Base-by-base conservation (phyloP, 2,888 invertebrate species). In the Melipona beecheii region DNA sequence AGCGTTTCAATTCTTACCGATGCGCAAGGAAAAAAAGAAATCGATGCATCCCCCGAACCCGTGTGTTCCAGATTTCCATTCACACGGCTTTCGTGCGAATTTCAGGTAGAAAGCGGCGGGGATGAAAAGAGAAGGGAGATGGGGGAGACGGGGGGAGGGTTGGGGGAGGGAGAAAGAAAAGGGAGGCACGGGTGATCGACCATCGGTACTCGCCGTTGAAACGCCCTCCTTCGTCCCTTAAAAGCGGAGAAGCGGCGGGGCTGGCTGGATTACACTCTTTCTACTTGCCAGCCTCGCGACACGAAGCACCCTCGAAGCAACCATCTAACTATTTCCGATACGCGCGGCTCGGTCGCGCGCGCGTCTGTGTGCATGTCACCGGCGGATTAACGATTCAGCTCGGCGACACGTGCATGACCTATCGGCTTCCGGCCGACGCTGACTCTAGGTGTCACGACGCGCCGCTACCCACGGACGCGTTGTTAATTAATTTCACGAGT, bases 361-460 rank as follows among this genome's bases (percentile, higher is more conserved):
- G 31, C 2, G 31, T 31, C 31, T 31, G 31, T 31, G 31, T 31
- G 31, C 31, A 31, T 84, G 84, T 84, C 84, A 31, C 31, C 54
- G 52, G 68, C 64, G 54, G 74, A 85, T 86, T 85, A 82, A 79
- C 76, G 75, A 78, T 78, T 83, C 70, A 56, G 72, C 58, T 27
- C 52, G 75, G 54, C 62, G 83, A 78, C 86, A 85, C 85, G 83
- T 85, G 83, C 83, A 83, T 81, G 86, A 86, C 85, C 86, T 86
- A 85, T 86, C 85, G 86, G 78, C 65, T 86, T 76, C 74, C 74
- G 49, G 64, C 66, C 43, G 73, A 65, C 81, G 75, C 27, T 58
- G 76, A 71, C 84, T 78, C 43, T 24, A 4, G 24, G 69, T 36
- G 70, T 72, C 71, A 54, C 75, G 66, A 62, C 54, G 62, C 50